phyloP scores from a whole-genome alignment of 2,797 vertebrate genomes.

The Pipistrellus nathusii region DNA sequence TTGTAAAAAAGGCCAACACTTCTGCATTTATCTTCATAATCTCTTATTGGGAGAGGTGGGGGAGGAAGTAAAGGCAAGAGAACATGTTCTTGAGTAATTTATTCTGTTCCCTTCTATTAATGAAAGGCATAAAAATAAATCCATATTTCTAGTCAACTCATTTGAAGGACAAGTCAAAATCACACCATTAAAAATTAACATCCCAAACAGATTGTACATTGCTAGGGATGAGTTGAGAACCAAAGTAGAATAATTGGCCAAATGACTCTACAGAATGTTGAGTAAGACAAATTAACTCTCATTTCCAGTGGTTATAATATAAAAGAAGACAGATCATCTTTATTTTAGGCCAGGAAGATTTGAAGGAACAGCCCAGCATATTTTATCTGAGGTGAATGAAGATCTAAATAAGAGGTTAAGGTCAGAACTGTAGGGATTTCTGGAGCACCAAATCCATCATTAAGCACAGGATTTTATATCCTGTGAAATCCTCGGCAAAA shows the following conservation, averaged over 20 bases:
- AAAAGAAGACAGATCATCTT: constrained; percentile 81
- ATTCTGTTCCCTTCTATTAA: constrained; percentile 87
- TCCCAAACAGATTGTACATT: constrained; percentile 85
- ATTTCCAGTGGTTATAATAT: constrained; percentile 81
- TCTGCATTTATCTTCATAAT: constrained; percentile 73
- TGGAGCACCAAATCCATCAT: neutral
- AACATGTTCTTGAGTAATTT: constrained; percentile 83
- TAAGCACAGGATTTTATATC: neutral
- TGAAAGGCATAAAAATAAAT: constrained; percentile 89
- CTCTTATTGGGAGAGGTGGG: constrained; percentile 64
- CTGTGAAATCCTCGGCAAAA: neutral
- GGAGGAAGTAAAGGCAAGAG: constrained; percentile 72
- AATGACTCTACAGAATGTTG: constrained; percentile 81
- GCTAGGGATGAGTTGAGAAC: constrained; percentile 81
- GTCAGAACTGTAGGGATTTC: neutral
- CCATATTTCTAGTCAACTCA: constrained; percentile 83
- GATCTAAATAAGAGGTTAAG: constrained; percentile 5
- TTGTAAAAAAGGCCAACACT: constrained; percentile 55
- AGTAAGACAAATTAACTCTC: constrained; percentile 66
- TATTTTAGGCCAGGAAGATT: constrained; percentile 40
- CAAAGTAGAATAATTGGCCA: constrained; percentile 84
- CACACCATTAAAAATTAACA: constrained; percentile 87
- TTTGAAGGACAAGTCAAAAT: constrained; percentile 86
- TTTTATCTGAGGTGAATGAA: constrained; percentile 32
- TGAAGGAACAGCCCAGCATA: constrained; percentile 19